phyloP scores from a whole-genome alignment of 2,797 vertebrate species.

The Todus mexicanus region DNA sequence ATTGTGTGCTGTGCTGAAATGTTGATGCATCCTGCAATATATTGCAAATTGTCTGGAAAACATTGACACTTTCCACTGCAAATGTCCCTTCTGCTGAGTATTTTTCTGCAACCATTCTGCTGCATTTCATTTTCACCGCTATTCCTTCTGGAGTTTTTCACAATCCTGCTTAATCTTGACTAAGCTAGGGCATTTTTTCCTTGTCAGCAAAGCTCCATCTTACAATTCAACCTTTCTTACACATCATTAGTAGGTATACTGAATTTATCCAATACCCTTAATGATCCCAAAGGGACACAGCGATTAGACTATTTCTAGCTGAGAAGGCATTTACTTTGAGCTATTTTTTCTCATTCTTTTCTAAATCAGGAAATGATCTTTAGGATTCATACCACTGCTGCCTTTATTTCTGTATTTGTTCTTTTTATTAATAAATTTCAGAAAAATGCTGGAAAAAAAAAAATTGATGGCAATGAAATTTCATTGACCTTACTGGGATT shows the following conservation, averaged over 20 bases:
- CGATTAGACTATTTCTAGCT: constrained; percentile 34
- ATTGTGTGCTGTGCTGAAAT: not conserved
- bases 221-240: constrained; percentile 73
- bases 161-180: constrained; percentile 72
- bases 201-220: constrained; percentile 74
- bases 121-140: constrained; percentile 58
- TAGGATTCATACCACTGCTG: not conserved
- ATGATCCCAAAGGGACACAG: constrained; percentile 12
- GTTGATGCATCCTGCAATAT: not conserved
- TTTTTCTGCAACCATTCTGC: constrained; percentile 28
- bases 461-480: constrained; percentile 1
- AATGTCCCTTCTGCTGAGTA: not conserved
- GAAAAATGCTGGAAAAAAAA: constrained; percentile 11
- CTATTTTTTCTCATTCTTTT: constrained; percentile 42
- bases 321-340: constrained; percentile 38
- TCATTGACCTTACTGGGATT: not conserved
- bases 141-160: constrained; percentile 70
- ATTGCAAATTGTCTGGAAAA: not conserved
- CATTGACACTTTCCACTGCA: not conserved
- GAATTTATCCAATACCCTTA: constrained; percentile 50
- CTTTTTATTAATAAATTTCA: not conserved
- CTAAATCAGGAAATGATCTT: constrained; percentile 38
- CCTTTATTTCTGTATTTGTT: constrained; percentile 4
- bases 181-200: constrained; percentile 67
- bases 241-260: constrained; percentile 75